Percentiles rank a stretch among this genome's conserved stretches.
Conservation (phyloP, 2,888 invertebrate genomes). For the Creontiades dilutus region DNA sequence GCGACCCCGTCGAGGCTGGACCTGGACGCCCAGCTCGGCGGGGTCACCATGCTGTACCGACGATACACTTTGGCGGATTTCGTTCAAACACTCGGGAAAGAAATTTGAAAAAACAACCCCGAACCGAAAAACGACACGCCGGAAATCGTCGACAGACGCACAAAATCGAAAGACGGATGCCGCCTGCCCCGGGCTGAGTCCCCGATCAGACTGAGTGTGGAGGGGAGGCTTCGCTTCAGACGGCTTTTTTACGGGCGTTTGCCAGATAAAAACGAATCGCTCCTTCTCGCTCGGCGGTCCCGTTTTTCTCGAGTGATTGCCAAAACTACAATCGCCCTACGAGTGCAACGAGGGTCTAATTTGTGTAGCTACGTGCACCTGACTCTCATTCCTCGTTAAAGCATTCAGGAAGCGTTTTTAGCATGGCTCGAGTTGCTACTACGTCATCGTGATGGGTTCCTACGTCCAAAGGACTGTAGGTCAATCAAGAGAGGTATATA, state of each 20-base stretch:
- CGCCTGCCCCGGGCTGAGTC: background rate
- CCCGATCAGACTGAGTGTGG: conserved; percentile 41
- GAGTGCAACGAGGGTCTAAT: too few relatives aligned
- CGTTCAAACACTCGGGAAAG: background rate
- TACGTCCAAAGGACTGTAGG: too few relatives aligned
- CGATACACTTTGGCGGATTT: conserved; percentile 65
- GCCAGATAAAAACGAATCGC: conserved; percentile 53
- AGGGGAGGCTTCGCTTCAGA: background rate
- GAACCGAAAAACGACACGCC: background rate
- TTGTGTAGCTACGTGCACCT: too few relatives aligned
- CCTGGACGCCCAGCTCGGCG: conserved; percentile 64
- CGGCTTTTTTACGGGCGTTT: background rate
- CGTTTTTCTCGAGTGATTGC: conserved; percentile 29
- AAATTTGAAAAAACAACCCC: background rate
- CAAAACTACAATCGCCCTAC: conserved; percentile 24
- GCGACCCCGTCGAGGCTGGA: conserved; percentile 53
- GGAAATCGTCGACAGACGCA: too few relatives aligned
- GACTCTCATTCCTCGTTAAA: too few relatives aligned
- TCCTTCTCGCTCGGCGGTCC: background rate
- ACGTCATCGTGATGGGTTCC: too few relatives aligned
- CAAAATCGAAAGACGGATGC: background rate
- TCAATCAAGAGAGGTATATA: too few relatives aligned
- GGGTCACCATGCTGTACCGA: conserved; percentile 66
- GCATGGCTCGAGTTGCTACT: too few relatives aligned
- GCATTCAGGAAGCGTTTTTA: too few relatives aligned